phyloP scores from a whole-genome alignment of 2,797 vertebrate species.

The Anisognathus igniventris region DNA sequence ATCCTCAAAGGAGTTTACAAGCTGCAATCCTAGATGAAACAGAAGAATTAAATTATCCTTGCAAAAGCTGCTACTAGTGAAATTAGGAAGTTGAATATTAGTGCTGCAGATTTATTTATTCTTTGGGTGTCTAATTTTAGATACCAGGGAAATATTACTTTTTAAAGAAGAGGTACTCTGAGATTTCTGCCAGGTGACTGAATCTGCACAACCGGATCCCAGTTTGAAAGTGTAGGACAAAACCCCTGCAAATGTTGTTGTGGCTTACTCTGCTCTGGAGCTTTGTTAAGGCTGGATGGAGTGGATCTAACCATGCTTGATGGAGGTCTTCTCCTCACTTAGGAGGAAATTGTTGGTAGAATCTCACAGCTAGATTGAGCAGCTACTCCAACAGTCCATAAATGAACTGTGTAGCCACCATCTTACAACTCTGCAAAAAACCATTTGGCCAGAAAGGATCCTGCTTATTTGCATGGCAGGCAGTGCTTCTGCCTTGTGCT shows the following conservation, averaged over 20 bases:
- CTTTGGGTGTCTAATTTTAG: neutral
- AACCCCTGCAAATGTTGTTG: rapidly evolving
- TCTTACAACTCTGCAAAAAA: neutral
- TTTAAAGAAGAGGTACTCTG: neutral
- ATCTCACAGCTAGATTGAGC: neutral
- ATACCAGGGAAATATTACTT: neutral
- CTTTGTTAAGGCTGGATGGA: neutral
- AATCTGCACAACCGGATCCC: neutral
- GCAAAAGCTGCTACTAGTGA: conserved; percentile 17
- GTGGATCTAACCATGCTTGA: neutral
- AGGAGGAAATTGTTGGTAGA: neutral
- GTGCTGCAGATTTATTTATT: neutral
- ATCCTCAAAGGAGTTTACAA: conserved; percentile 48
- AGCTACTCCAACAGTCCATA: neutral
- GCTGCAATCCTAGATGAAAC: conserved; percentile 36
- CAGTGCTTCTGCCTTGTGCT: neutral
- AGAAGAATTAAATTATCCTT: conserved; percentile 48
- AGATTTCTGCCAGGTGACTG: neutral
- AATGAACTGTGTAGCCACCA: neutral
- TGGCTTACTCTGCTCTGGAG: neutral
- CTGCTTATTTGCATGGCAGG: neutral
- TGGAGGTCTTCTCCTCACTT: neutral
- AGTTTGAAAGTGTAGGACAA: neutral
- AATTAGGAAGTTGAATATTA: conserved; percentile 18
- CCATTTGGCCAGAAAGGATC: neutral